Conservation (phyloP, 1,140 invertebrate genomes). For the Brachionus angularis region DNA sequence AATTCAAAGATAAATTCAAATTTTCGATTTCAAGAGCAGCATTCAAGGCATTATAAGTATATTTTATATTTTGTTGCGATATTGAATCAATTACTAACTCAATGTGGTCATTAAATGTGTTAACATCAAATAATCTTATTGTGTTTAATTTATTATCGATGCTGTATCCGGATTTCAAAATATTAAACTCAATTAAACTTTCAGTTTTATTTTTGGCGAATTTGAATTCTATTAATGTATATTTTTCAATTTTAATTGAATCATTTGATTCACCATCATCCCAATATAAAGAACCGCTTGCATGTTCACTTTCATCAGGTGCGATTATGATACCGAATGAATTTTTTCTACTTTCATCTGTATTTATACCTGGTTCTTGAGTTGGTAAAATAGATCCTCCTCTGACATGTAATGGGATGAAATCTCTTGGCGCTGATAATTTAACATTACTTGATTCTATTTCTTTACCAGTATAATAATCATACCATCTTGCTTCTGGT, state of each 20-base stretch:
- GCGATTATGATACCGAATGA: conserved; percentile 45
- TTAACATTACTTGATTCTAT: not conserved
- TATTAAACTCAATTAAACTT: conserved; percentile 6
- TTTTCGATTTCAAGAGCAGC: conserved; percentile 22
- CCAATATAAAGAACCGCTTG: conserved; percentile 45
- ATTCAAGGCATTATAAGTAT: conserved; percentile 4
- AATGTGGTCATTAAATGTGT: conserved; percentile 24
- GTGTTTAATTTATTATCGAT: conserved; percentile 31
- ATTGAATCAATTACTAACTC: conserved; percentile 9
- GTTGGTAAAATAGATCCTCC: conserved; percentile 56
- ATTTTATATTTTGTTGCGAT: not conserved
- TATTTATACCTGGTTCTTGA: conserved; percentile 48
- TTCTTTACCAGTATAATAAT: conserved; percentile 31
- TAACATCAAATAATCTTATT: conserved; percentile 29
- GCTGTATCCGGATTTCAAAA: not conserved
- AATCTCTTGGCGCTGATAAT: conserved; percentile 47
- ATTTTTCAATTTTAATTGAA: not conserved
- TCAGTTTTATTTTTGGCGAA: not conserved
- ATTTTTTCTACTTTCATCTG: conserved; percentile 46
- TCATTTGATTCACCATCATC: conserved; percentile 45
- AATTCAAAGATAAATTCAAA: conserved; percentile 8
- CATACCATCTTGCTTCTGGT: conserved; percentile 36
- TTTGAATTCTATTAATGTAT: not conserved
- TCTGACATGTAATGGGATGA: conserved; percentile 55
- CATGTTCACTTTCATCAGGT: conserved; percentile 30